Evolutionary conservation across 2,113 vertebrate species (phyloP).

Genomic region (Tychaedon coryphoeus): DNA sequence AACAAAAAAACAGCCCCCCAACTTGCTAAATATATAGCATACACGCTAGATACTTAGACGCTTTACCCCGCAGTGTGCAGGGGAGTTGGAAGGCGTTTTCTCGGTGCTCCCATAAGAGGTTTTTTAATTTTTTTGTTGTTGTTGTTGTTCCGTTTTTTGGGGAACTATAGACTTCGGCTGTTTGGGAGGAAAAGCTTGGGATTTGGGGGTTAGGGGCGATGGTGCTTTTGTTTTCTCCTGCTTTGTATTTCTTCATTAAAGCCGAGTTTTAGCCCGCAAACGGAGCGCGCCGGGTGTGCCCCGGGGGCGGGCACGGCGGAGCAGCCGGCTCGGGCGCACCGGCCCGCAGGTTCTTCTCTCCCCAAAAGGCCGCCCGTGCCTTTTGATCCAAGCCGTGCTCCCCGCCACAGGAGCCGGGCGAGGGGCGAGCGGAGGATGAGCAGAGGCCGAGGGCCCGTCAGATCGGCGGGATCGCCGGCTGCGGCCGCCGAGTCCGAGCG

Average conservation of each 20-base stretch:
- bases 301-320: neutral
- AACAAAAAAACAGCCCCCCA: neutral
- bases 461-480: neutral
- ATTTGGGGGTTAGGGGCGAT: fast-evolving
- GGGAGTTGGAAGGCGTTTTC: neutral
- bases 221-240: neutral
- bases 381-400: neutral
- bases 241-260: neutral
- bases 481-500: fast-evolving
- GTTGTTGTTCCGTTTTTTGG: neutral
- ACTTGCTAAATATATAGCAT: neutral
- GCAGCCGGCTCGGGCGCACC: neutral
- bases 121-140: neutral
- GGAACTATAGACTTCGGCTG: neutral
- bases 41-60: neutral
- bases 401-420: neutral
- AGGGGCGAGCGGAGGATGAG: fast-evolving
- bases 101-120: fast-evolving
- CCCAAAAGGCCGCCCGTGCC: neutral
- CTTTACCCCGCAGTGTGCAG: neutral
- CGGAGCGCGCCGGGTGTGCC: neutral
- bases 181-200: neutral
- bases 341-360: neutral
- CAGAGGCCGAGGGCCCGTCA: neutral
- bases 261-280: neutral